phyloP scores from a whole-genome alignment of 1,140 invertebrate species.

The Diorhabda sublineata region DNA sequence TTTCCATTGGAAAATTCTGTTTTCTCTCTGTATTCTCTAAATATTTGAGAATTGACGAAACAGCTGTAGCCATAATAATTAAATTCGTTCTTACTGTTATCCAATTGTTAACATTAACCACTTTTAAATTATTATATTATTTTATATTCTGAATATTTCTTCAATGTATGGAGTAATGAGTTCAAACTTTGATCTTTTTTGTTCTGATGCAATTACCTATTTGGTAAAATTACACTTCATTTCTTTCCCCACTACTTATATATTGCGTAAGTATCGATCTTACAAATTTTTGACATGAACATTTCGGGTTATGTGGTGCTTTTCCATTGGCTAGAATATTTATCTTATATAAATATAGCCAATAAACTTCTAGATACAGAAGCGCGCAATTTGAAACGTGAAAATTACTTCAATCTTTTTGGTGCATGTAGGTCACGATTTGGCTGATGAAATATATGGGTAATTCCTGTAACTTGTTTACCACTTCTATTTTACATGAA shows the following conservation, averaged over 20 bases:
- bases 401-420: neutral
- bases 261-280: conserved; percentile 12
- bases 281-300: neutral
- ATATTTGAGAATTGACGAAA: conserved; percentile 53
- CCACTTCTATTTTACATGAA: neutral
- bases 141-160: no score
- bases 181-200: neutral
- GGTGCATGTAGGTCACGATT: neutral
- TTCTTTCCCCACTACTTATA: neutral
- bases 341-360: neutral
- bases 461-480: neutral
- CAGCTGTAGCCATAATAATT: conserved; percentile 28
- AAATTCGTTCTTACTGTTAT: no score
- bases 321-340: conserved; percentile 6
- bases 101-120: no score
- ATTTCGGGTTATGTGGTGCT: conserved; percentile 5
- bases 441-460: neutral
- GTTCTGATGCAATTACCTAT: neutral
- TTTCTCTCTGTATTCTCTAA: conserved; percentile 36
- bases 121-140: no score
- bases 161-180: no score
- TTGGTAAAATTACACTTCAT: no score
- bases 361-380: neutral
- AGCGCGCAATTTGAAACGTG: neutral
- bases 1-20: conserved; percentile 47